Conservation (phyloP, 2,113 vertebrate genomes). For the Ardeotis arabs region DNA sequence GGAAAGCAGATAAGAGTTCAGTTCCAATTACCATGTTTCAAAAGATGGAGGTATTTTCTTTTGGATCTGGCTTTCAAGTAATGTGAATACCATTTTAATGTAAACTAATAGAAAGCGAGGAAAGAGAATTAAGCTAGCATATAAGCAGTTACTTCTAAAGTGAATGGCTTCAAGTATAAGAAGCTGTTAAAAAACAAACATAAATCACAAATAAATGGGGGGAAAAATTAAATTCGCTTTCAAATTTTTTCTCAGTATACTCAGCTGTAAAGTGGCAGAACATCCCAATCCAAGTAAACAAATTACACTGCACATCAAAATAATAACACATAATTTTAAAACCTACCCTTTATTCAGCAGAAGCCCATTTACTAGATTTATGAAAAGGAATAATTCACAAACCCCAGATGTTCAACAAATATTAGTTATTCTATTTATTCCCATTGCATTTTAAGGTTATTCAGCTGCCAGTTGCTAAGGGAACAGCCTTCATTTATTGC, state of each 20-base stretch:
- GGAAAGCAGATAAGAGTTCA: neutral
- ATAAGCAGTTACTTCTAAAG: neutral
- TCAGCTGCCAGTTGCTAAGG: conserved; percentile 41
- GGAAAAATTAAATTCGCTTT: conserved; percentile 4
- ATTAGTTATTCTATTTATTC: conserved; percentile 47
- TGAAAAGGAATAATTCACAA: conserved; percentile 38
- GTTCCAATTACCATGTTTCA: neutral
- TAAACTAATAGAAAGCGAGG: neutral
- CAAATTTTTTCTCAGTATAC: conserved; percentile 7
- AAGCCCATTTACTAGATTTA: conserved; percentile 1
- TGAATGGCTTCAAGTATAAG: neutral
- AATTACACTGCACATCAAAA: conserved; percentile 27
- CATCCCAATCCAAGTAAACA: conserved; percentile 15
- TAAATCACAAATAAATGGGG: conserved; percentile 25
- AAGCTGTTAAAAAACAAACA: neutral
- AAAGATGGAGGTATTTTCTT: neutral
- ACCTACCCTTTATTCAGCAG: conserved; percentile 4
- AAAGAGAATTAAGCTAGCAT: neutral
- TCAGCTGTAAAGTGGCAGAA: neutral
- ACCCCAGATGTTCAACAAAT: neutral
- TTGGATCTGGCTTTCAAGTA: neutral
- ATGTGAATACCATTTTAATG: neutral
- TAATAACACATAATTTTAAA: conserved; percentile 51
- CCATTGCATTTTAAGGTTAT: neutral
- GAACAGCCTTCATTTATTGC: conserved; percentile 32